Percentiles rank a stretch among this genome's conserved stretches.
Evolutionary conservation across 2,797 vertebrate species (phyloP).

Genomic region (Okamejei kenojei): DNA sequence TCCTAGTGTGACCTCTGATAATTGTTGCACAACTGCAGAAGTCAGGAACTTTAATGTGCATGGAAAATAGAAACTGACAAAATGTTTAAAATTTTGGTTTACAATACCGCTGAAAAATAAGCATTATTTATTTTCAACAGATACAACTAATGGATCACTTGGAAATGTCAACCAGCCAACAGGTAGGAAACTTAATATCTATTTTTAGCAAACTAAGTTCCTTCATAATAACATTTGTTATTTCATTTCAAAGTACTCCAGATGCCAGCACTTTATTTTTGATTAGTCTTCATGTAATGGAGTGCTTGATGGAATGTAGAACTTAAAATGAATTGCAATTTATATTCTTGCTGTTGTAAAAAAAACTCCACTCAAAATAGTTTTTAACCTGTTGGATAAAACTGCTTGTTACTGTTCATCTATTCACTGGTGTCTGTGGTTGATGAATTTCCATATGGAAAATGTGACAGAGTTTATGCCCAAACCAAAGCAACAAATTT

Average conservation of each 20-base stretch:
- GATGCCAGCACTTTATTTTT: not conserved
- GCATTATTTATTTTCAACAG: slow-evolving; percentile 29
- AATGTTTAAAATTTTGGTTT: slow-evolving; percentile 4
- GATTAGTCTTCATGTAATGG: not conserved
- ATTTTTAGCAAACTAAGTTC: not conserved
- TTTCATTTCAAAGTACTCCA: not conserved
- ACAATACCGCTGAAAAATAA: not conserved
- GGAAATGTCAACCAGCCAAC: slow-evolving; percentile 26
- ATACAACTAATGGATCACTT: slow-evolving; percentile 31
- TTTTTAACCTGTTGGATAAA: not conserved
- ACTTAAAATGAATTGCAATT: not conserved
- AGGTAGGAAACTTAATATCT: slow-evolving; percentile 31
- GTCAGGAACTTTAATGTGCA: not conserved
- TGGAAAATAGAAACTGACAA: not conserved
- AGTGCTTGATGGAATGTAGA: not conserved
- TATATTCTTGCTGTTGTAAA: not conserved
- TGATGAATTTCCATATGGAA: not conserved
- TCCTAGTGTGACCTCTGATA: not conserved
- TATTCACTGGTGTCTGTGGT: not conserved
- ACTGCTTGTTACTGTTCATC: not conserved
- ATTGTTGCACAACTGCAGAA: not conserved
- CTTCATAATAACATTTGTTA: not conserved
- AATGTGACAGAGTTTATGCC: not conserved
- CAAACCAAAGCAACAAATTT: not conserved
- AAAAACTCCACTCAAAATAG: not conserved